Evolutionary conservation across 2,888 invertebrate genomes (phyloP), one percentile per base, ranked within the genome.

Genomic region (Drosophila mimica): DNA sequence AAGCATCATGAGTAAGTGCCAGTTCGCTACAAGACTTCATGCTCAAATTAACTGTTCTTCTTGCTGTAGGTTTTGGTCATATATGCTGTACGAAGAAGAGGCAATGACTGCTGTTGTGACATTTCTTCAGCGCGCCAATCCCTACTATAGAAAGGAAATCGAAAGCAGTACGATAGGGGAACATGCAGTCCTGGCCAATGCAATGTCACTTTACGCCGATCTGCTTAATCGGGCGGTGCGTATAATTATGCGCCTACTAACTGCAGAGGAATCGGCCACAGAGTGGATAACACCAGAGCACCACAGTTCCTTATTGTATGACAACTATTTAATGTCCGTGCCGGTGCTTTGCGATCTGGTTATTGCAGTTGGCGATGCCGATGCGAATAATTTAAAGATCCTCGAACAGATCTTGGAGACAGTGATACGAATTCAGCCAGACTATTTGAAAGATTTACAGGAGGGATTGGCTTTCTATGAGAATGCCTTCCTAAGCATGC

Each of bases 301-400:
- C 66, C 95, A 96, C 93, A 96, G 95, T 0, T 94, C 95, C 8
- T 89, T 97, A n/a, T 91, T 98, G 56, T 97, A 97, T 92, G 94
- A 96, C 71, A 96, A 97, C 81, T 97, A 95, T 92, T 93, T 98
- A 76, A 95, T 97, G 84, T 97, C 97, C n/a, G 94, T 97, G 76
- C 97, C 97, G 0, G 96, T 96, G 89, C 92, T 98, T 60, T 95
- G 97, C 93, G 97, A 97, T 91, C 92, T 97, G 15, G 96, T 97
- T 88, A 94, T 96, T 48, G 94, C 96, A 11, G 97, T 96, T 82
- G 97, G 96, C 0, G 94, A 94, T 54, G 95, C 95, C 57, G 96
- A 97, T 90, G 90, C 93, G 0, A 89, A 92, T 6, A 97, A 97
- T 89, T 87, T 93, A 0, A 88, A 91, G 1, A 93, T 96, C 49